Conservation (phyloP, 1,140 invertebrate species). For the Penaeus indicus region DNA sequence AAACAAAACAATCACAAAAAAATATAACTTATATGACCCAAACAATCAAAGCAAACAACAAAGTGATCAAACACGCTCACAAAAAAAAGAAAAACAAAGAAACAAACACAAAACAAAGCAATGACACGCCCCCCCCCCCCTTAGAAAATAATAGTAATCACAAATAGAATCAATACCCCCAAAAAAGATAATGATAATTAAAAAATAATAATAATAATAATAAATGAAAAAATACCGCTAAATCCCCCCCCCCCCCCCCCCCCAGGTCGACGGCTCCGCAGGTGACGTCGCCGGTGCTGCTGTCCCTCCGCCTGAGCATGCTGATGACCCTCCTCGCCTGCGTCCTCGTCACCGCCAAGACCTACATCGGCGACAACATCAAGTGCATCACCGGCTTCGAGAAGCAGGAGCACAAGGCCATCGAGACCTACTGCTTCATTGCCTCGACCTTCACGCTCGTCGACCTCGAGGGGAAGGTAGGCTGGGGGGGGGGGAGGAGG, state of each 20-base stretch:
- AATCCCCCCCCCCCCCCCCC: not conserved
- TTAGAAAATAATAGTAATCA: no score
- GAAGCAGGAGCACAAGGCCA: conserved; percentile 67
- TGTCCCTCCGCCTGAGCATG: conserved; percentile 34
- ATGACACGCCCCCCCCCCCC: no score
- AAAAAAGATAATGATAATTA: no score
- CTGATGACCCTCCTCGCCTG: conserved; percentile 44
- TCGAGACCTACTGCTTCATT: conserved; percentile 69
- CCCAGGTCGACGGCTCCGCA: conserved; percentile 37
- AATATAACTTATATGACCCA: no score
- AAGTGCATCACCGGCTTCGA: conserved; percentile 56
- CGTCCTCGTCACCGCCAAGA: conserved; percentile 59
- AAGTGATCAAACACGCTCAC: no score
- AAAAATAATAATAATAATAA: not conserved
- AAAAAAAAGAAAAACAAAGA: no score
- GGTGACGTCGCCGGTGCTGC: conserved; percentile 33
- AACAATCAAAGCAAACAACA: no score
- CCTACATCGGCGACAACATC: conserved; percentile 62
- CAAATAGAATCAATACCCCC: no score
- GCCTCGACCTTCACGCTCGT: conserved; percentile 70
- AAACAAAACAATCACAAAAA: no score
- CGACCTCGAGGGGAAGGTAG: conserved; percentile 44
- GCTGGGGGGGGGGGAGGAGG: not conserved
- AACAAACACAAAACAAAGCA: no score
- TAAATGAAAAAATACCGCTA: not conserved